phyloP scores from a whole-genome alignment of 1,140 invertebrate genomes.

The Pseudomyrmex concolor region DNA sequence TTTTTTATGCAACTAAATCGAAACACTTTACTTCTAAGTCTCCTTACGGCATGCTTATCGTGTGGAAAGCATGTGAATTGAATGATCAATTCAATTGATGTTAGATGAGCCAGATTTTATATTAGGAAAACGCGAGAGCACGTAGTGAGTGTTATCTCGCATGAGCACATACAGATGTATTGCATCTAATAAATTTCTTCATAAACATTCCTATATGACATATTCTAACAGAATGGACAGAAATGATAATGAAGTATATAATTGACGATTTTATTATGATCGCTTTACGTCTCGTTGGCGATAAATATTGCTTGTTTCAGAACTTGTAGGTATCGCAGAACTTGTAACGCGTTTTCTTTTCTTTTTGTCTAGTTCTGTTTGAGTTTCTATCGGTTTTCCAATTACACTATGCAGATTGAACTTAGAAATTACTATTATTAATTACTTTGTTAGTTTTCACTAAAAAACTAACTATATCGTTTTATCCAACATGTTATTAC shows the following conservation, averaged over 20 bases:
- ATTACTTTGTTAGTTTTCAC: neutral
- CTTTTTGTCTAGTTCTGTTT: neutral
- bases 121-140: neutral
- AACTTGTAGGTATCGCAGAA: neutral
- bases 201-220: conserved; percentile 29
- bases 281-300: neutral
- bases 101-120: neutral
- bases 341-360: neutral
- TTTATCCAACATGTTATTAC: neutral
- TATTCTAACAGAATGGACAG: conserved; percentile 12
- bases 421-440: conserved; percentile 15
- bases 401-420: neutral
- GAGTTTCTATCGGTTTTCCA: conserved; percentile 4
- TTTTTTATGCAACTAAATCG: too few species aligned
- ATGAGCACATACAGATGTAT: conserved; percentile 6
- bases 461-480: neutral
- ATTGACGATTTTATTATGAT: conserved; percentile 30
- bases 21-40: neutral
- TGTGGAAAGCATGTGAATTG: neutral
- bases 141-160: neutral
- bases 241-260: conserved; percentile 5
- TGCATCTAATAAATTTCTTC: conserved; percentile 34
- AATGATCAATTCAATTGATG: neutral
- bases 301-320: conserved; percentile 33
- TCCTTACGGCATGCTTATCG: neutral